phyloP scores from a whole-genome alignment of 2,797 vertebrate species.

The Rhinella marina region DNA sequence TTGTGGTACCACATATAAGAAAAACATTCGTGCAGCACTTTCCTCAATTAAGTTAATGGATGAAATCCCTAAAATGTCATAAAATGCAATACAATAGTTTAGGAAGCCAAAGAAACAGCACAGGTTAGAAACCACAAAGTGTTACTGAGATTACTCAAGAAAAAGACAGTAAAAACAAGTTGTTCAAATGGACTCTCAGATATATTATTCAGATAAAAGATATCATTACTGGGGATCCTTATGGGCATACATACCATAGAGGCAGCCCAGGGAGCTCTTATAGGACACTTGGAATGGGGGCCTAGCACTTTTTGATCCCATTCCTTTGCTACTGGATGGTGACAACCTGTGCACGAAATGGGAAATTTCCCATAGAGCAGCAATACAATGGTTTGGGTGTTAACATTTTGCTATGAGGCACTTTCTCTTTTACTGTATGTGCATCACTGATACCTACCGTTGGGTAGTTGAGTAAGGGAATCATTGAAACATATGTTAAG shows the following conservation, averaged over 20 bases:
- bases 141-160: not conserved
- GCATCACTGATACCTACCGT: no score
- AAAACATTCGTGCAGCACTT: not conserved
- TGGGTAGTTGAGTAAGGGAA: no score
- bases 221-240: not conserved
- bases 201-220: not conserved
- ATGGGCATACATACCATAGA: not conserved
- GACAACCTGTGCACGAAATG: no score
- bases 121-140: not conserved
- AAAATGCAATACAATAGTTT: not conserved
- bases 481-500: no score
- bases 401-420: no score
- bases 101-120: not conserved
- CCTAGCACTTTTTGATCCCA: no score
- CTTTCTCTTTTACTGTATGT: no score
- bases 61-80: not conserved
- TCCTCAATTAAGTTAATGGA: not conserved
- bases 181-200: not conserved
- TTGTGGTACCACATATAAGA: not conserved
- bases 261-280: no score
- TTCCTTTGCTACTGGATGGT: no score
- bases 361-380: no score
- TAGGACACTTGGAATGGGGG: no score
- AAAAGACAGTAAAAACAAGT: not conserved
- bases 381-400: no score